A percentile compares a stretch with the other conserved stretches of the same genome.
phyloP scores from a whole-genome alignment of 2,888 invertebrate species.

The Cephonodes hylas region DNA sequence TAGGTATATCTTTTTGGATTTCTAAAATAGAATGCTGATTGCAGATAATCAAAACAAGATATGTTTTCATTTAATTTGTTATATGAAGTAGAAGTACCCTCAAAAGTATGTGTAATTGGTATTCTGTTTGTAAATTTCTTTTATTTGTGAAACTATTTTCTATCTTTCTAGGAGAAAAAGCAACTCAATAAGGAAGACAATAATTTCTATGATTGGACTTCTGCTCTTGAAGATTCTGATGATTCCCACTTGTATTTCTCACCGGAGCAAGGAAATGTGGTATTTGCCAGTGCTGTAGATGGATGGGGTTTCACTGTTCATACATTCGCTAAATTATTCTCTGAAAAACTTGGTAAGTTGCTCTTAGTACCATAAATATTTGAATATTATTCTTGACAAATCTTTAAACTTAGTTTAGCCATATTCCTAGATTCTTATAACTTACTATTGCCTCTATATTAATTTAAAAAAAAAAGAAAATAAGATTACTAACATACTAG shows the following conservation, averaged over 20 bases:
- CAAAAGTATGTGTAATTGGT: neutral
- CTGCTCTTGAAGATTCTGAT: constrained; percentile 90
- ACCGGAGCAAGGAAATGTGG: constrained; percentile 96
- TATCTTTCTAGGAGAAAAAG: constrained; percentile 48
- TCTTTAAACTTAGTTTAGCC: too few relatives aligned
- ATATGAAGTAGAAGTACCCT: too few relatives aligned
- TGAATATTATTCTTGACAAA: too few relatives aligned
- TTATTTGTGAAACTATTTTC: neutral
- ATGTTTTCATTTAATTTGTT: too few relatives aligned
- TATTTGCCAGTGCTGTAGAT: constrained; percentile 97
- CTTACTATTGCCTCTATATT: too few relatives aligned
- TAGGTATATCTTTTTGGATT: too few relatives aligned
- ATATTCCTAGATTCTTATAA: too few relatives aligned
- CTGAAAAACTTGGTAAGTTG: constrained; percentile 83
- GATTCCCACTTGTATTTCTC: constrained; percentile 95
- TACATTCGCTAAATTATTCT: constrained; percentile 91
- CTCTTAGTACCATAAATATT: too few relatives aligned
- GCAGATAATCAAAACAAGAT: too few relatives aligned
- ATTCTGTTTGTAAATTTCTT: neutral
- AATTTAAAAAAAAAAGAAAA: neutral
- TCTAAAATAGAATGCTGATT: too few relatives aligned
- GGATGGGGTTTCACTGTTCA: constrained; percentile 92
- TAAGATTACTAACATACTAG: neutral
- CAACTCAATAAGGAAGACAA: constrained; percentile 54
- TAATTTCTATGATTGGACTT: constrained; percentile 86